Percentiles rank a stretch among this genome's conserved stretches.
Evolutionary conservation across 2,113 vertebrate species (phyloP).

Genomic region (Muntiacus muntjak): DNA sequence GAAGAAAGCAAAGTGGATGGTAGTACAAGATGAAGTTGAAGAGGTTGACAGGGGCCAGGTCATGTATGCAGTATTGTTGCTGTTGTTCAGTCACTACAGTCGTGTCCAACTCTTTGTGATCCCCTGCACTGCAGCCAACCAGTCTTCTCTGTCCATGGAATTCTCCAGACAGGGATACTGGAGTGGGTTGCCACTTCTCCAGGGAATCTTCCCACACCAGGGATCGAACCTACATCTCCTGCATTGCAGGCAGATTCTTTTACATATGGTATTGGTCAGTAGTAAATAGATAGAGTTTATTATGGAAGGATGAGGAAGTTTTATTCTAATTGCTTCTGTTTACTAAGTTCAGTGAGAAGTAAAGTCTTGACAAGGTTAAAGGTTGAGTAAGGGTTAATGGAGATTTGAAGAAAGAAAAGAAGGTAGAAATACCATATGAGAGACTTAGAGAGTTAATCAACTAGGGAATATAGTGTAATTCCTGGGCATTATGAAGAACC

Average conservation of each 20-base stretch:
- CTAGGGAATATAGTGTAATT: background rate
- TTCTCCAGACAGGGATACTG: background rate
- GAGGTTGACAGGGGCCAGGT: background rate
- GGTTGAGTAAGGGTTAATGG: background rate
- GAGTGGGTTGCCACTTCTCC: background rate
- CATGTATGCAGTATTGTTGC: background rate
- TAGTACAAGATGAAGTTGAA: background rate
- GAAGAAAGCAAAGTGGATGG: background rate
- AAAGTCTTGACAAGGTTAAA: background rate
- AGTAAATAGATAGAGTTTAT: background rate
- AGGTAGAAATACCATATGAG: background rate
- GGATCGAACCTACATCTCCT: background rate
- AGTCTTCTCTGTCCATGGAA: background rate
- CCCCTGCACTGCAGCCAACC: background rate
- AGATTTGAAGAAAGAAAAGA: background rate
- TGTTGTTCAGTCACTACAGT: background rate
- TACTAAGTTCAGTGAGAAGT: background rate
- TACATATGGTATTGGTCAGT: background rate
- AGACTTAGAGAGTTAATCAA: background rate
- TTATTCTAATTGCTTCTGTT: background rate
- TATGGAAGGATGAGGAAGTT: background rate
- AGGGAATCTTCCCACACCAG: background rate
- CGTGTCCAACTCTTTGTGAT: background rate
- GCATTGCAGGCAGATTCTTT: background rate
- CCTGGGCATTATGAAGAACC: background rate